Conservation (phyloP, 1,140 invertebrate genomes). For the Zaprionus vittiger region DNA sequence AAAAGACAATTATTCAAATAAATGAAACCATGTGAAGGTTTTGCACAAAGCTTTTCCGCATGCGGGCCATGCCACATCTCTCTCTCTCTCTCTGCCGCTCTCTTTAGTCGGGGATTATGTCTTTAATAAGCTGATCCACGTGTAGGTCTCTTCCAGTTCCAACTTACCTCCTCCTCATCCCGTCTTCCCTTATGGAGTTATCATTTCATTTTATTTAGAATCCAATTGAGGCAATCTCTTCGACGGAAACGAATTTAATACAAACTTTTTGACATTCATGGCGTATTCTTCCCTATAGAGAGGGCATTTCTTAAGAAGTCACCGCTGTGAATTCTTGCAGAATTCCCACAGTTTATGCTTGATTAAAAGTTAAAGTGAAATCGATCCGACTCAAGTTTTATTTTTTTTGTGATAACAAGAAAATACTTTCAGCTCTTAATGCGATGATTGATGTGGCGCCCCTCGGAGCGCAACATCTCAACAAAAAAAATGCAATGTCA, state of each 20-base stretch:
- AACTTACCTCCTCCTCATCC: not conserved
- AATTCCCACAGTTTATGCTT: slow-evolving; percentile 60
- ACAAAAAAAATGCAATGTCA: slow-evolving; percentile 14
- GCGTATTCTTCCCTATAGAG: slow-evolving; percentile 2
- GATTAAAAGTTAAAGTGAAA: slow-evolving; percentile 23
- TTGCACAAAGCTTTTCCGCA: slow-evolving; percentile 64
- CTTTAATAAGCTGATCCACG: not conserved
- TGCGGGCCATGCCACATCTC: slow-evolving; percentile 14
- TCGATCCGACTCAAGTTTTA: slow-evolving; percentile 43
- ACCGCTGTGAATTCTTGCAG: slow-evolving; percentile 44
- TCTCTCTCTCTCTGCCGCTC: not conserved
- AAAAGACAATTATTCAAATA: slow-evolving; percentile 75
- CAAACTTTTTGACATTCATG: slow-evolving; percentile 27
- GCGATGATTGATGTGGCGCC: slow-evolving; percentile 79
- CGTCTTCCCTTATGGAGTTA: not conserved
- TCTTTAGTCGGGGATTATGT: not conserved
- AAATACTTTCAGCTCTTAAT: slow-evolving; percentile 57
- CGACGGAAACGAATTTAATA: slow-evolving; percentile 65
- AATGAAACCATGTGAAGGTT: slow-evolving; percentile 71
- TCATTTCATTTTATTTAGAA: slow-evolving; percentile 2
- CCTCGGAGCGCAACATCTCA: slow-evolving; percentile 26
- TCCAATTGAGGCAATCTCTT: slow-evolving; percentile 49
- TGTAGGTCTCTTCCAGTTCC: not conserved
- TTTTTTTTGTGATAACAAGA: slow-evolving; percentile 32
- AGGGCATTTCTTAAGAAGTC: slow-evolving; percentile 53